Evolutionary conservation across 2,113 vertebrate genomes (phyloP), one percentile per base, ranked within the genome.

Genomic region (Sciurus niger): DNA sequence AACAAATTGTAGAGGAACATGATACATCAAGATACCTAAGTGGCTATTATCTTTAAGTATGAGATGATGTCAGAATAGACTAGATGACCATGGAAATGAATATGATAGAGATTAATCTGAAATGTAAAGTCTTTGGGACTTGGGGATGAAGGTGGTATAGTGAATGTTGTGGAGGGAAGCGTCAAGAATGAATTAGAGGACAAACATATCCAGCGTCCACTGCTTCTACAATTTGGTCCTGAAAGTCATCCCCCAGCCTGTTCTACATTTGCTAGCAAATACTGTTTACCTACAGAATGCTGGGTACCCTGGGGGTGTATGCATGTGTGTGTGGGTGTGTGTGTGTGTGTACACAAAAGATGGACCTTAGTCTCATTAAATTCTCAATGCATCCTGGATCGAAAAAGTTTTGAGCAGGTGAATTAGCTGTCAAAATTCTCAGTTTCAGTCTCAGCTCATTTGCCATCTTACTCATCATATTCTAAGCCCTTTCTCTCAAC

Each of bases 371-470:
- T 58, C 16, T 92, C 37, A 72, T 8, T 40, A 7, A 37, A 46
- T 30, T 86, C 51, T 40, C 43, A 67, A 22, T 40, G 25, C 51
- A 80, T 78, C 37, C 13, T 65, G 5, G 10, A 70, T 18, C 40
- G 83, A 43, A 86, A 93, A 89, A 32, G 5, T 80, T 37, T 63
- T 77, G 46, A 72, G 48, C 20, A 46, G 51, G 48, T 84, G 76
- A 68, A 70, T 92, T 87, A 78, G 68, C 90, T 96, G 92, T 90
- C 94, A 87, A 65, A 94, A 83, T 8, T 48, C 10, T 84, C 80
- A 18, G 58, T 43, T 88, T 84, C 43, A 46, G 67, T 25, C 28
- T 90, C 58, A 73, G 68, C 70, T 83, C 70, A 1, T 92, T 85
- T 90, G 30, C 24, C 80, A 24, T 65, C 9, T 24, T 18, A 12